Conservation (phyloP, 2,797 vertebrate genomes). For the Acropternis orthonyx region DNA sequence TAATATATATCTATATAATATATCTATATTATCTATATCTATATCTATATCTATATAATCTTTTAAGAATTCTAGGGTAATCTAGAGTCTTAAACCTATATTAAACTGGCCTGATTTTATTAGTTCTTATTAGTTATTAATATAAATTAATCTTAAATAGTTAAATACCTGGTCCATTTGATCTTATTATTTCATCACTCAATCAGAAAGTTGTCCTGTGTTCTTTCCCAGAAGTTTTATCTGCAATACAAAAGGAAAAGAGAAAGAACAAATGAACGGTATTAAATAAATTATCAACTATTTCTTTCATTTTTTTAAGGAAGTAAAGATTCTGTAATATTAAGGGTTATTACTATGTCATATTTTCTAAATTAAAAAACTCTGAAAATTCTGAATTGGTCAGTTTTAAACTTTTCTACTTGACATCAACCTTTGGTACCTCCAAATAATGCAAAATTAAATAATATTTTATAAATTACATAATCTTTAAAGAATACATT, state of each 20-base stretch:
- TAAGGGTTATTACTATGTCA: background rate
- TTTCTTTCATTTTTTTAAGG: background rate
- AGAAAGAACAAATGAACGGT: background rate
- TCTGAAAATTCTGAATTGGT: background rate
- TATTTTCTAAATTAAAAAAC: background rate
- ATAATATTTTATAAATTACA: background rate
- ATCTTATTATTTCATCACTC: background rate
- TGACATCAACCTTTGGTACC: background rate
- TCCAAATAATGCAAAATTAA: background rate
- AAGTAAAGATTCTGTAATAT: background rate
- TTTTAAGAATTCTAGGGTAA: background rate
- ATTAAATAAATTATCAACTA: background rate
- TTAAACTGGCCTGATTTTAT: background rate
- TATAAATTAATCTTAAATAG: background rate
- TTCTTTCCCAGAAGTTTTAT: background rate
- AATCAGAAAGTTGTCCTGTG: background rate
- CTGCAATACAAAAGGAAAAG: background rate
- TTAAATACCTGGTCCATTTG: slow-evolving; percentile 15
- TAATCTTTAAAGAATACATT: background rate
- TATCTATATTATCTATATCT: too few relatives aligned
- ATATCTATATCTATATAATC: too few relatives aligned
- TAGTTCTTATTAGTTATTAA: background rate
- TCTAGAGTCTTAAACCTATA: background rate
- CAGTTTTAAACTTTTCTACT: background rate
- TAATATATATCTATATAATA: too few relatives aligned